These are phyloP conservation scores for Petrophora chlorosata DNA, from an alignment of 2,888 invertebrate genomes.

Conservation along the genomic window DNA sequence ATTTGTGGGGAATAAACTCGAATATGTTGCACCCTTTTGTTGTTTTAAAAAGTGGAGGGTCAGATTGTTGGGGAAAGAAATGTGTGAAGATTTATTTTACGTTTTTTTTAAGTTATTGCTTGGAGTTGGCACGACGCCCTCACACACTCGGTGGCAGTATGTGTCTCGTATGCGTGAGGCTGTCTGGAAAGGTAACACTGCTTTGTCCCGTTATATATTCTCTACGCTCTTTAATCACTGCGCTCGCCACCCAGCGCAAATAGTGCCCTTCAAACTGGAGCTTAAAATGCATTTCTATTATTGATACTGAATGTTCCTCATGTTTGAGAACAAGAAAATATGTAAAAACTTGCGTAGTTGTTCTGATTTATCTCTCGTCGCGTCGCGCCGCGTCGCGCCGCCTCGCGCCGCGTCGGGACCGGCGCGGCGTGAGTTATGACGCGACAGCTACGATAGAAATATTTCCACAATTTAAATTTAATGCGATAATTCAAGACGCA, in stretches of 20 bases:
- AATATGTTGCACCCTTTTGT: constrained; percentile 24
- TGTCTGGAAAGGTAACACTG: too few relatives aligned
- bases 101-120: too few relatives aligned
- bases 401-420: constrained; percentile 7
- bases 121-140: too few relatives aligned
- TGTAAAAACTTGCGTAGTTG: constrained; percentile 6
- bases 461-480: constrained; percentile 40
- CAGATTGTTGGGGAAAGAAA: background rate
- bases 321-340: constrained; percentile 10
- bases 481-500: constrained; percentile 39
- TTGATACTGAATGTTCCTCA: too few relatives aligned
- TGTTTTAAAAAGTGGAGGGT: constrained; percentile 13
- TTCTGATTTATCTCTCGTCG: constrained; percentile 9
- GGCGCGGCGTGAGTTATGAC: constrained; percentile 28
- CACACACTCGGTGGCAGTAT: too few relatives aligned
- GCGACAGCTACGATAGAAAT: constrained; percentile 27
- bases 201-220: too few relatives aligned
- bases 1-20: constrained; percentile 31
- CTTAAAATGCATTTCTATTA: too few relatives aligned
- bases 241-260: too few relatives aligned
- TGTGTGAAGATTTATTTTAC: background rate
- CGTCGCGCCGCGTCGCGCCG: background rate
- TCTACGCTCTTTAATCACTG: too few relatives aligned
- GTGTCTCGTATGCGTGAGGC: too few relatives aligned
- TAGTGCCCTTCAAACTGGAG: too few relatives aligned